phyloP scores from a whole-genome alignment of 2,888 invertebrate species.

The Eurytoma californica region DNA sequence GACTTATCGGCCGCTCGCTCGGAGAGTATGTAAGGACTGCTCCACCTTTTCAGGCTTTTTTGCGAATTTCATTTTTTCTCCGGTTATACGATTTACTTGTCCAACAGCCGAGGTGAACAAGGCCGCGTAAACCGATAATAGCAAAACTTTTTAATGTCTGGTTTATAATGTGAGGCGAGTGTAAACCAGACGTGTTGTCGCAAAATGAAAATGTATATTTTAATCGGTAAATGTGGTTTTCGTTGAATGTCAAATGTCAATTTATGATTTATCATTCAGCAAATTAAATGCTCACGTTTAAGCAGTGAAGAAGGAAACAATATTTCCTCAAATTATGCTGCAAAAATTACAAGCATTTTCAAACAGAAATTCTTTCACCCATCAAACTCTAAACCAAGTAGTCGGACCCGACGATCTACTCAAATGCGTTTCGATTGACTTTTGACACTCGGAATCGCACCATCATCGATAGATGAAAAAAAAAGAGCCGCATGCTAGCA shows the following conservation, averaged over 20 bases:
- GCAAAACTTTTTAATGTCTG: constrained; percentile 38
- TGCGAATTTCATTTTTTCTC: constrained; percentile 6
- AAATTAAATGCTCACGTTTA: too few species aligned
- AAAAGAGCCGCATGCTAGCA: not conserved
- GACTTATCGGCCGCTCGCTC: constrained; percentile 59
- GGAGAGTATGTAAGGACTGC: not conserved
- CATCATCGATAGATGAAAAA: constrained; percentile 3
- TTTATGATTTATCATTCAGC: too few species aligned
- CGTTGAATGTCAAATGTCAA: too few species aligned
- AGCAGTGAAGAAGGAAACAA: too few species aligned
- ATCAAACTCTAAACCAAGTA: too few species aligned
- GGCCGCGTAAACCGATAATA: constrained; percentile 45
- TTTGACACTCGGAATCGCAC: constrained; percentile 3
- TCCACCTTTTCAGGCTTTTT: not conserved
- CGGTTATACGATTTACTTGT: constrained; percentile 29
- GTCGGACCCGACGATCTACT: too few species aligned
- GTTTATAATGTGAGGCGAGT: not conserved
- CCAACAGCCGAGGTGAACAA: not conserved
- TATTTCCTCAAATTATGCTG: too few species aligned
- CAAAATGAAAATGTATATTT: too few species aligned
- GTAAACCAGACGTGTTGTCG: too few species aligned
- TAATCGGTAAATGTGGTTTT: too few species aligned
- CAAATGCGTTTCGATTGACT: constrained; percentile 20
- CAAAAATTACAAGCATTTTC: too few species aligned
- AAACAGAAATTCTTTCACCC: too few species aligned